Base-by-base conservation (phyloP, 2,113 vertebrate species). In the Poicephalus gulielmi region DNA sequence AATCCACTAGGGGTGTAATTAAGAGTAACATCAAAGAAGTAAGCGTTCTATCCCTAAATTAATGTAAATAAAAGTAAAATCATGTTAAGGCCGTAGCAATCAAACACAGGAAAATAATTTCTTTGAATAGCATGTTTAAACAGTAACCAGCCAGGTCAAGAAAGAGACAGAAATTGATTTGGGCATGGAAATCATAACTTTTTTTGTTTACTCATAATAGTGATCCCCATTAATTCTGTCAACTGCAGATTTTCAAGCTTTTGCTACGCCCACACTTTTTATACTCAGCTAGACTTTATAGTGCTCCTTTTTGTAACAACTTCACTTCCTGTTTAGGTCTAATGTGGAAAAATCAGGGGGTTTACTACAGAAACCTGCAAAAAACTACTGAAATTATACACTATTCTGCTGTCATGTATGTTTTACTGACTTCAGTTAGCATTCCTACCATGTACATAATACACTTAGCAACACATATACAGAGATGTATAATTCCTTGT, bases 31-130 rank as follows among this genome's bases (percentile, higher is more conserved):
- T 85, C 59, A 95, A 89, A 92, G 47, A 88, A 86, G 43, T 23
- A 39, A 44, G 43, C 78, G 37, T 73, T 88, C 23, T 60, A 88
- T 92, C 86, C 60, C 10, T 8, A 90, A 86, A 96, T 83, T 52
- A 75, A 71, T 62, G 37, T 77, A 88, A 79, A 81, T 92, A 84
- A 94, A 92, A 93, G 62, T 20, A 75, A 93, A 95, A 94, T 64
- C 35, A 49, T n/a, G n/a, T 73, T 37, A 86, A 82, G 37, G 28
- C 15, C 37, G 2, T 19, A 79, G 78, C 69, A 92, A 35, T 83
- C 80, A 78, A 89, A 76, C 27, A 50, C 4, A 69, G 71, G 16
- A 83, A 88, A 92, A 76, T 49, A 57, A 57, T 86, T 63, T 74
- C 4, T 79, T 87, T 80, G 19, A 88, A 66, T 22, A 53, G 20